phyloP scores from a whole-genome alignment of 2,888 invertebrate genomes.

The Gortyna flavago region DNA sequence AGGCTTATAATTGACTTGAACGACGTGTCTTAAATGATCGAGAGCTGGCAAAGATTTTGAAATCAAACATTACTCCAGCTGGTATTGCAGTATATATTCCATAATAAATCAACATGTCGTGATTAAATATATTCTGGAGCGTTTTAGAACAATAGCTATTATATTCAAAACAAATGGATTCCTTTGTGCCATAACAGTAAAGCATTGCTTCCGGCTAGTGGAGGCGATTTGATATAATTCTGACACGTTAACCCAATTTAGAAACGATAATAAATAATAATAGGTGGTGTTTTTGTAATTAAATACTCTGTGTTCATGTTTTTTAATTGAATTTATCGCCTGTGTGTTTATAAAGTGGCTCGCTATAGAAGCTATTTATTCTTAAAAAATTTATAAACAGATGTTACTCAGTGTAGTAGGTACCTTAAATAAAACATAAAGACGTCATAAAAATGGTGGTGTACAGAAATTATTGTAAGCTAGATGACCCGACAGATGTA shows the following conservation, averaged over 20 bases:
- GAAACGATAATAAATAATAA: slow-evolving; percentile 69
- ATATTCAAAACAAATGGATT: slow-evolving; percentile 86
- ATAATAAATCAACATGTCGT: slow-evolving; percentile 85
- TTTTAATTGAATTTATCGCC: slow-evolving; percentile 55
- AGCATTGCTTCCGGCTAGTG: slow-evolving; percentile 85
- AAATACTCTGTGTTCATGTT: slow-evolving; percentile 55
- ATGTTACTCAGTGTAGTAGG: neutral
- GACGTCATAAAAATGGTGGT: neutral
- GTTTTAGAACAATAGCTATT: slow-evolving; percentile 87
- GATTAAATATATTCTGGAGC: slow-evolving; percentile 84
- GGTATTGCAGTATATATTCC: slow-evolving; percentile 52
- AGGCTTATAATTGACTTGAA: neutral
- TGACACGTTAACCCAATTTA: slow-evolving; percentile 74
- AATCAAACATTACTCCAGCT: slow-evolving; percentile 48
- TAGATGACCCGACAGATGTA: neutral
- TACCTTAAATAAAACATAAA: neutral
- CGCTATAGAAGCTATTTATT: neutral
- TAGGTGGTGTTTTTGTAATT: slow-evolving; percentile 64
- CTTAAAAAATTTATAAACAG: slow-evolving; percentile 10
- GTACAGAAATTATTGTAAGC: neutral
- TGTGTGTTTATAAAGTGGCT: slow-evolving; percentile 17
- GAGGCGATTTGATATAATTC: slow-evolving; percentile 79
- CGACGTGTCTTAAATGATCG: neutral
- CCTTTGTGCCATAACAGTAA: slow-evolving; percentile 81
- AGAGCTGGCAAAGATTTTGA: slow-evolving; percentile 30